A percentile compares a stretch with the other conserved stretches of the same genome.
phyloP scores from a whole-genome alignment of 2,797 vertebrate genomes.

The Natrix natrix region DNA sequence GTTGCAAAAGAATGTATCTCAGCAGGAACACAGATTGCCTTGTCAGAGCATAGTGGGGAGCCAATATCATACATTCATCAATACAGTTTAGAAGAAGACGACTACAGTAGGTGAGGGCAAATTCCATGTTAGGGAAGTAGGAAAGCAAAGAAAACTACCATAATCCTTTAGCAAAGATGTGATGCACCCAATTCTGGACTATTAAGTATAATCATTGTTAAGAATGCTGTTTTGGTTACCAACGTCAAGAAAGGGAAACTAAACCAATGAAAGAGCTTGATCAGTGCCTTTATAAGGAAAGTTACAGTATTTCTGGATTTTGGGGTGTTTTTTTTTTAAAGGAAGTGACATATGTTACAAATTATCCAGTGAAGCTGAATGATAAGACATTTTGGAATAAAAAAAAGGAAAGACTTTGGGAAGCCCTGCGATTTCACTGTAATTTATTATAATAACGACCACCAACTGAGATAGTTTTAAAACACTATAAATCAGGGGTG shows the following conservation, averaged over 20 bases:
- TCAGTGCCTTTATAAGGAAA: neutral
- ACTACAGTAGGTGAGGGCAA: neutral
- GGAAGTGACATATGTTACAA: neutral
- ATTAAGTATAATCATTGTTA: neutral
- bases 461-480: neutral
- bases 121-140: neutral
- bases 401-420: neutral
- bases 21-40: neutral
- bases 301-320: neutral
- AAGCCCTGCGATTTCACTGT: neutral
- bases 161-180: neutral
- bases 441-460: neutral
- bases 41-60: neutral
- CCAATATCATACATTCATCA: neutral
- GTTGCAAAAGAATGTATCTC: neutral
- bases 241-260: neutral
- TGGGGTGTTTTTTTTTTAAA: neutral
- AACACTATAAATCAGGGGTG: neutral
- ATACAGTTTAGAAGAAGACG: neutral
- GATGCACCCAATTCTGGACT: neutral
- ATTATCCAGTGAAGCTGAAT: neutral
- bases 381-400: neutral
- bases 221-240: neutral
- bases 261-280: neutral
- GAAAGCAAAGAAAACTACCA: neutral